Conservation (phyloP, 2,888 invertebrate species). For the Plebejus anna region DNA sequence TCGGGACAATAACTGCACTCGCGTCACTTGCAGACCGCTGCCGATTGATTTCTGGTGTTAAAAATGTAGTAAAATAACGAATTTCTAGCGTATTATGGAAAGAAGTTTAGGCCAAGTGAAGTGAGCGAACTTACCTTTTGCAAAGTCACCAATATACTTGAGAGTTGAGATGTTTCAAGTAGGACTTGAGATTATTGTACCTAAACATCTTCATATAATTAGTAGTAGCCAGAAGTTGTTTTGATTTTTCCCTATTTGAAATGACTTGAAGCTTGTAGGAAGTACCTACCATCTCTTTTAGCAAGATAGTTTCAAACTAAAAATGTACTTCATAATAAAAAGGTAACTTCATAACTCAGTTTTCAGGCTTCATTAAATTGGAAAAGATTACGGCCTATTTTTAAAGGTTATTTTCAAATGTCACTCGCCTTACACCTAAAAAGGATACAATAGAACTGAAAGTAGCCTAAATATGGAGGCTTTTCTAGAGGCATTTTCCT, state of each 20-base stretch:
- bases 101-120: too few relatives aligned
- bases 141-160: too few relatives aligned
- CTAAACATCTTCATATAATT: not conserved
- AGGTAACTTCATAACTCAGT: not conserved
- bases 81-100: too few relatives aligned
- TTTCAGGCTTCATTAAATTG: not conserved
- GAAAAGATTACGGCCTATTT: not conserved
- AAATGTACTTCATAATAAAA: not conserved
- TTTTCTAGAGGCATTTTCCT: not conserved
- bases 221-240: not conserved
- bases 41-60: not conserved
- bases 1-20: conserved; percentile 56
- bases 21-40: conserved; percentile 28
- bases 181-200: too few relatives aligned
- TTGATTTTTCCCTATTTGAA: not conserved
- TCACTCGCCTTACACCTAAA: not conserved
- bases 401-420: not conserved
- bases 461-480: not conserved
- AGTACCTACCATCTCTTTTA: not conserved
- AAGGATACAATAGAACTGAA: not conserved
- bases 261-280: not conserved
- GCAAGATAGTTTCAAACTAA: not conserved
- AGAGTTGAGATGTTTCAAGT: too few relatives aligned
- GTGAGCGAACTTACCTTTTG: too few relatives aligned
- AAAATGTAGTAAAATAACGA: not conserved